These are phyloP conservation scores for Pelmatolapia mariae DNA, from an alignment of 2,113 vertebrate species.

Conservation along the genomic window DNA sequence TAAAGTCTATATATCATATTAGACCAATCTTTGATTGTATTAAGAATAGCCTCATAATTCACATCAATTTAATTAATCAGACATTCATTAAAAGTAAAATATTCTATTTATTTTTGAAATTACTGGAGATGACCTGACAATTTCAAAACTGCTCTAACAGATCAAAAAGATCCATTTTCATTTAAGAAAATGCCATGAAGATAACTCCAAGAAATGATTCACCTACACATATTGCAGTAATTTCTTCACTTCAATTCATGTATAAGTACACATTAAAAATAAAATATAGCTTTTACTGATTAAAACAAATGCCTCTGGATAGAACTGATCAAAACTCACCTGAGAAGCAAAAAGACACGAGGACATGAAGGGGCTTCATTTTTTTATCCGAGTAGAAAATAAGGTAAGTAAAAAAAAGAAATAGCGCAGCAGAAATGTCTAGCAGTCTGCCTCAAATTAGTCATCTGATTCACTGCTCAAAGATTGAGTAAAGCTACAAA, in stretches of 20 bases:
- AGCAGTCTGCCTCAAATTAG: not conserved
- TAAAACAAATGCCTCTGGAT: not conserved
- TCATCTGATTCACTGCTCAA: not conserved
- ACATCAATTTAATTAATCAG: not conserved
- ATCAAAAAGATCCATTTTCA: not conserved
- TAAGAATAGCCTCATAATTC: not conserved
- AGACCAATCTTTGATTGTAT: not conserved
- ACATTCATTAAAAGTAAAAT: not conserved
- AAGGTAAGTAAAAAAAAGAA: not conserved
- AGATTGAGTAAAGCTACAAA: not conserved
- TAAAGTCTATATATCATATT: not conserved
- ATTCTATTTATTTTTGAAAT: not conserved
- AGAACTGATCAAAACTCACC: constrained; percentile 35
- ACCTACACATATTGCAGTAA: not conserved
- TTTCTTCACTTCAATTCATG: not conserved
- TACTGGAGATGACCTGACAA: not conserved
- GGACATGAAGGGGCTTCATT: constrained; percentile 30
- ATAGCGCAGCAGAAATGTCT: not conserved
- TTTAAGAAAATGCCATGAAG: not conserved
- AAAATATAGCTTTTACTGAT: not conserved
- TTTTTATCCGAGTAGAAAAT: not conserved
- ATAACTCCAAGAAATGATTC: not conserved
- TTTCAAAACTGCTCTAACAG: not conserved
- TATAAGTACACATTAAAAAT: not conserved
- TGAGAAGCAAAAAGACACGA: constrained; percentile 28